These are phyloP conservation scores for Andrena cerasifolii DNA, from an alignment of 1,140 invertebrate species.

Conservation along the genomic window DNA sequence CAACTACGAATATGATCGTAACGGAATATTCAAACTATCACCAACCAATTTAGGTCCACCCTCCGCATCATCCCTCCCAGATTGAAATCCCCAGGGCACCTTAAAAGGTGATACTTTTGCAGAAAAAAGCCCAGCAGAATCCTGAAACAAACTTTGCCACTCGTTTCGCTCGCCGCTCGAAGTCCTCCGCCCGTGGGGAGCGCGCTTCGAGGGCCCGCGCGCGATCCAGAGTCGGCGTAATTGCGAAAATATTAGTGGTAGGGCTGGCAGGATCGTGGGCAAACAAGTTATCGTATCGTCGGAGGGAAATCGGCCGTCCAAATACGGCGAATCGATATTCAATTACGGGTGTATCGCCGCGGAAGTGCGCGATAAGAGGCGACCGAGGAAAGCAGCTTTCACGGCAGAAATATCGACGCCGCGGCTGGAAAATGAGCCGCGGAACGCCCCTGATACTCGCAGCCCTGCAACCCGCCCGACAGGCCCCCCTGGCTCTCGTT, in stretches of 20 bases:
- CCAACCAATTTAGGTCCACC: no score
- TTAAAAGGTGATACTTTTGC: no score
- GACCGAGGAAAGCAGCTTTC: constrained; percentile 1
- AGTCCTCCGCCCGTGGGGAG: no score
- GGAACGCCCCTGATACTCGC: not conserved
- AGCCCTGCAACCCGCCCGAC: not conserved
- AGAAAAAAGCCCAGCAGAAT: no score
- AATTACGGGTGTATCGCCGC: constrained; percentile 24
- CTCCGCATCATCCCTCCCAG: no score
- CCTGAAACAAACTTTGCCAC: no score
- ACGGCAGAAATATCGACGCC: constrained; percentile 12
- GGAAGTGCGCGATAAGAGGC: constrained; percentile 9
- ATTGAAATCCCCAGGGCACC: no score
- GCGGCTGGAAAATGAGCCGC: constrained; percentile 23
- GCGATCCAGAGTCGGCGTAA: not conserved
- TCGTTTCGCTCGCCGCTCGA: no score
- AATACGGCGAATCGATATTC: constrained; percentile 45
- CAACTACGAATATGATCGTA: no score
- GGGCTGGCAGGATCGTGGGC: constrained; percentile 15
- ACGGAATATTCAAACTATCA: no score
- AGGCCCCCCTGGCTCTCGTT: not conserved
- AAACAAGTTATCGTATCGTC: constrained; percentile 34
- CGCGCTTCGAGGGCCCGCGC: no score
- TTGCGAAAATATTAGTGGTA: constrained; percentile 10
- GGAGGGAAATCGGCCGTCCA: constrained; percentile 1